phyloP scores from a whole-genome alignment of 2,113 vertebrate species.

The Nyctibius bracteatus region DNA sequence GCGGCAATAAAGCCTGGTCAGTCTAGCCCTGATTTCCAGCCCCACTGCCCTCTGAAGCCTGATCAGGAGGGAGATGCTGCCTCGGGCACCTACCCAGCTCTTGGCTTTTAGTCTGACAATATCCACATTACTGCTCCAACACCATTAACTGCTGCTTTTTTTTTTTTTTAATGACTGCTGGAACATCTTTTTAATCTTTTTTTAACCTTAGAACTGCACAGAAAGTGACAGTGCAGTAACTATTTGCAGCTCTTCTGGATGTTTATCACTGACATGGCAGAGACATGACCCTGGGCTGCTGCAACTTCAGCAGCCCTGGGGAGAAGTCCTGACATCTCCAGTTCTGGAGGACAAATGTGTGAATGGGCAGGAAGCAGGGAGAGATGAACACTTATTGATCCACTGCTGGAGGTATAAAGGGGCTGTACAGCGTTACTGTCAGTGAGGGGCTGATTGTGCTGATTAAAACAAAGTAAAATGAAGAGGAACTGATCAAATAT shows the following conservation, averaged over 20 bases:
- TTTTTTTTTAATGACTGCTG: neutral
- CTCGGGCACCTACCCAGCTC: neutral
- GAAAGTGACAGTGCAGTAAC: neutral
- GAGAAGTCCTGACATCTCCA: constrained; percentile 16
- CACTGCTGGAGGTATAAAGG: neutral
- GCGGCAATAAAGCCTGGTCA: neutral
- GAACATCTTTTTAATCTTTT: neutral
- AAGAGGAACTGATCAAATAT: constrained; percentile 3
- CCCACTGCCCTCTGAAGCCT: neutral
- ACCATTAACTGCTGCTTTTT: neutral
- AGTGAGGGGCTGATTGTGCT: neutral
- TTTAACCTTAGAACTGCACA: neutral
- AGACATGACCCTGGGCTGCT: neutral
- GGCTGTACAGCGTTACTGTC: neutral
- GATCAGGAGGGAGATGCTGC: neutral
- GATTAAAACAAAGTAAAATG: neutral
- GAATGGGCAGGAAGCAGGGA: neutral
- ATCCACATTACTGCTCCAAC: neutral
- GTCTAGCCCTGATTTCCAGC: neutral
- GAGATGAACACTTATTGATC: neutral
- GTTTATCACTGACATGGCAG: neutral
- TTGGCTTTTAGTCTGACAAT: neutral
- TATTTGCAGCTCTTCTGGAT: neutral
- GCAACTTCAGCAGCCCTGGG: neutral
- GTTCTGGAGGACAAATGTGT: neutral